Evolutionary conservation across 2,113 vertebrate genomes (phyloP).

Genomic region (Loxodonta africana): DNA sequence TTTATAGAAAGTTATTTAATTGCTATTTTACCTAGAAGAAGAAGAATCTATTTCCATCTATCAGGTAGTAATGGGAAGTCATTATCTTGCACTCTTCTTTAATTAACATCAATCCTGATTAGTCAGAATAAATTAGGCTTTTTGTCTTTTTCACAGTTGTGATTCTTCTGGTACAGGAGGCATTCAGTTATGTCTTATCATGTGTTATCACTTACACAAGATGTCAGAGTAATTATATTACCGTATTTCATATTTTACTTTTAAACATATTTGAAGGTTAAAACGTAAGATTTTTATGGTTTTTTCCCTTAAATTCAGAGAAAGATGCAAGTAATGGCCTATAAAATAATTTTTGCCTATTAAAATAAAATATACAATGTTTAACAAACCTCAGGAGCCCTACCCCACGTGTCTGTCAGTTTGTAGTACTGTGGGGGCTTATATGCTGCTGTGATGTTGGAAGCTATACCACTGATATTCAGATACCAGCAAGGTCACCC

Average conservation of each 20-base stretch:
- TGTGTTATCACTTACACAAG: conserved; percentile 83
- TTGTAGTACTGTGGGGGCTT: too few relatives aligned
- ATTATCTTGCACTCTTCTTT: conserved; percentile 91
- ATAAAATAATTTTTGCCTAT: conserved; percentile 27
- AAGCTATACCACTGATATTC: too few relatives aligned
- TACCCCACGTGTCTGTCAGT: neutral
- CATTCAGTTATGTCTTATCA: conserved; percentile 87
- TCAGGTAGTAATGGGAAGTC: conserved; percentile 90
- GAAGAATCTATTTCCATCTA: conserved; percentile 90
- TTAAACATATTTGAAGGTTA: conserved; percentile 71
- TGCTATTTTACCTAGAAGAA: conserved; percentile 90
- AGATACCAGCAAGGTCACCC: too few relatives aligned
- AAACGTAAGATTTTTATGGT: conserved; percentile 71
- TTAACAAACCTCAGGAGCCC: neutral
- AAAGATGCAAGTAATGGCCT: neutral
- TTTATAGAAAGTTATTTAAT: conserved; percentile 88
- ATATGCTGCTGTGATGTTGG: too few relatives aligned
- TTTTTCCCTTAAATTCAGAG: conserved; percentile 18
- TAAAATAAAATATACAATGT: conserved; percentile 2
- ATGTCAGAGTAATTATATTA: conserved; percentile 84
- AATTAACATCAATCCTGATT: conserved; percentile 92
- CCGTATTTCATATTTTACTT: conserved; percentile 76
- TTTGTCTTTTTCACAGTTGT: conserved; percentile 89
- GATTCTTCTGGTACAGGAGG: conserved; percentile 81
- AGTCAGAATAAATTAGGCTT: conserved; percentile 89